Conservation (phyloP, 2,797 vertebrate genomes). For the Notamacropus eugenii region DNA sequence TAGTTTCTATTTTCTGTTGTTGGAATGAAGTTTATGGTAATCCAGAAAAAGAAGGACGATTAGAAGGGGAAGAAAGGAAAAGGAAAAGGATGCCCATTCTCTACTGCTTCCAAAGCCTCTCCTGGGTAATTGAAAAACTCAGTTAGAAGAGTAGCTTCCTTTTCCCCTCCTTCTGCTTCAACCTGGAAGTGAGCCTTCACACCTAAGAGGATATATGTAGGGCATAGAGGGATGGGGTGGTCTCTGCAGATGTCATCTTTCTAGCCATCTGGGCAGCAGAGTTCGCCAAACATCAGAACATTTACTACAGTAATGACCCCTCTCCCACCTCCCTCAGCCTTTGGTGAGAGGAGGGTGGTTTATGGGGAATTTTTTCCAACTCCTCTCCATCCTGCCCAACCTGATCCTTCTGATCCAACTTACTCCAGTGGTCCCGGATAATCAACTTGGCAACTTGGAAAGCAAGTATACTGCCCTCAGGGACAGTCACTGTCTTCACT, state of each 20-base stretch:
- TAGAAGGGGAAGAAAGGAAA: background rate
- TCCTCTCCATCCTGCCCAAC: background rate
- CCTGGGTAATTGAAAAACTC: background rate
- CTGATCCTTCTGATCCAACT: background rate
- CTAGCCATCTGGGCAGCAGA: background rate
- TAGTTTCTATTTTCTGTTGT: background rate
- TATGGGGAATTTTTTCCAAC: background rate
- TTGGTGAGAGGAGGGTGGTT: background rate
- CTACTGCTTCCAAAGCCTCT: background rate
- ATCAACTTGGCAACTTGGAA: constrained; percentile 66
- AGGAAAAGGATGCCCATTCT: background rate
- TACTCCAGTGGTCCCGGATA: constrained; percentile 53
- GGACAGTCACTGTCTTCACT: constrained; percentile 69
- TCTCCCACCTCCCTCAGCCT: no score
- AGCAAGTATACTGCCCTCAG: constrained; percentile 61
- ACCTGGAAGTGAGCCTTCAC: background rate
- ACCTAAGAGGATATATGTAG: background rate
- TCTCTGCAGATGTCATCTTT: background rate
- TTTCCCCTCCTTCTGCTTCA: background rate
- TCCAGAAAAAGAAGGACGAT: constrained; percentile 17
- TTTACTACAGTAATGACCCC: background rate
- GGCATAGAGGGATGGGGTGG: background rate
- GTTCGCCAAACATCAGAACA: background rate
- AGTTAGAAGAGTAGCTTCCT: background rate
- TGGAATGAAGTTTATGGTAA: background rate